These are phyloP conservation scores for Oncopeltus fasciatus DNA, from an alignment of 1,140 invertebrate genomes.

Conservation along the genomic window DNA sequence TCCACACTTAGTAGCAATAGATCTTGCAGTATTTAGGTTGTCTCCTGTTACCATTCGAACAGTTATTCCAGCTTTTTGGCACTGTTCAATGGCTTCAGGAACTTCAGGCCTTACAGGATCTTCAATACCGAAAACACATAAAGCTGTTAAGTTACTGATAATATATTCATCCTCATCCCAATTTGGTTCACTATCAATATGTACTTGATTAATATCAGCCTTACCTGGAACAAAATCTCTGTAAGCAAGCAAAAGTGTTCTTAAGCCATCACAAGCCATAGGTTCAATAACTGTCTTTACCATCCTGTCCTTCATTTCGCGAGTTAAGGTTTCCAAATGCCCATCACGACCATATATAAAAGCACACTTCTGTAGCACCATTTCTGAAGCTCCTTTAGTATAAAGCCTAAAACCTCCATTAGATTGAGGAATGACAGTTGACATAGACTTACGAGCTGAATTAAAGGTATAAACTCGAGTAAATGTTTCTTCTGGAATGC, in stretches of 20 bases:
- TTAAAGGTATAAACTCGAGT: conserved; percentile 98
- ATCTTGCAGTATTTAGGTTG: conserved; percentile 96
- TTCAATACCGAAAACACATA: conserved; percentile 96
- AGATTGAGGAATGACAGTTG: conserved; percentile 79
- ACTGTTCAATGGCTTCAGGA: conserved; percentile 86
- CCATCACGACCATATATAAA: conserved; percentile 92
- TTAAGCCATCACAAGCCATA: conserved; percentile 96
- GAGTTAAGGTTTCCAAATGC: conserved; percentile 73
- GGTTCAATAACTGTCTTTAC: conserved; percentile 94
- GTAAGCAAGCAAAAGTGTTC: conserved; percentile 92
- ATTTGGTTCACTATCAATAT: conserved; percentile 82
- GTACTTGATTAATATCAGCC: conserved; percentile 81
- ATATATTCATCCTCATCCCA: conserved; percentile 97
- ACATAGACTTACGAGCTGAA: conserved; percentile 97
- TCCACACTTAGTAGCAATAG: conserved; percentile 94
- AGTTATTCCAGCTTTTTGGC: conserved; percentile 96
- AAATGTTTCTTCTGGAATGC: conserved; percentile 84
- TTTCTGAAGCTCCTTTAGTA: conserved; percentile 98
- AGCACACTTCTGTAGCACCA: conserved; percentile 73
- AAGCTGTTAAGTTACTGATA: conserved; percentile 80
- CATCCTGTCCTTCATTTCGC: conserved; percentile 83
- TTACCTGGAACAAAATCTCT: conserved; percentile 87
- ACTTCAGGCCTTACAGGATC: conserved; percentile 95
- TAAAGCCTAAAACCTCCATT: conserved; percentile 82
- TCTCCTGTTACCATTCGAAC: conserved; percentile 99